Conservation (phyloP, 2,888 invertebrate species). For the Cheilosia vulpina region DNA sequence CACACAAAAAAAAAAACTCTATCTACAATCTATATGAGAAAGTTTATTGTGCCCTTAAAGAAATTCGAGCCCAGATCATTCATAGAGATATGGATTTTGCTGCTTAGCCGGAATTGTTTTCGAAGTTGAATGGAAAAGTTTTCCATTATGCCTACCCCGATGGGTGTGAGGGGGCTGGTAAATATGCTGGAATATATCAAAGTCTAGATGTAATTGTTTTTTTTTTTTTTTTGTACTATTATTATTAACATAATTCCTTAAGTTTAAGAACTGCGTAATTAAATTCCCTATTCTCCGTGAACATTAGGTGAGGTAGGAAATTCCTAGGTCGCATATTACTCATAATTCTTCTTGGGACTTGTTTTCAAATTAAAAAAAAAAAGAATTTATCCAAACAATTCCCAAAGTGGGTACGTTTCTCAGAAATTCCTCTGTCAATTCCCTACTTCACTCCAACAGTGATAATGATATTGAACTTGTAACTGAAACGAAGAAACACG, state of each 20-base stretch:
- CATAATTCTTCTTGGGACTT: no score
- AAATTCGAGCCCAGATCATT: slow-evolving; percentile 3
- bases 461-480: no score
- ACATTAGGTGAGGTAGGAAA: no score
- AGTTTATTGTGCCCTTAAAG: neutral
- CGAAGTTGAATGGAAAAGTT: slow-evolving; percentile 3
- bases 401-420: no score
- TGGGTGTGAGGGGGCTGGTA: neutral
- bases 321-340: no score
- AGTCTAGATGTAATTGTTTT: neutral
- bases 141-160: neutral
- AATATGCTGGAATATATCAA: neutral
- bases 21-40: neutral
- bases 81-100: neutral
- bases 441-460: no score
- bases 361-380: no score
- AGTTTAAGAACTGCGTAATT: neutral
- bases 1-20: no score
- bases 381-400: no score
- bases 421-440: no score
- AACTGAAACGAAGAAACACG: no score
- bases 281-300: neutral
- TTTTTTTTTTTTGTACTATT: neutral
- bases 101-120: neutral
- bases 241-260: neutral